Evolutionary conservation across 2,797 vertebrate genomes (phyloP).

Genomic region (Molossus molossus): DNA sequence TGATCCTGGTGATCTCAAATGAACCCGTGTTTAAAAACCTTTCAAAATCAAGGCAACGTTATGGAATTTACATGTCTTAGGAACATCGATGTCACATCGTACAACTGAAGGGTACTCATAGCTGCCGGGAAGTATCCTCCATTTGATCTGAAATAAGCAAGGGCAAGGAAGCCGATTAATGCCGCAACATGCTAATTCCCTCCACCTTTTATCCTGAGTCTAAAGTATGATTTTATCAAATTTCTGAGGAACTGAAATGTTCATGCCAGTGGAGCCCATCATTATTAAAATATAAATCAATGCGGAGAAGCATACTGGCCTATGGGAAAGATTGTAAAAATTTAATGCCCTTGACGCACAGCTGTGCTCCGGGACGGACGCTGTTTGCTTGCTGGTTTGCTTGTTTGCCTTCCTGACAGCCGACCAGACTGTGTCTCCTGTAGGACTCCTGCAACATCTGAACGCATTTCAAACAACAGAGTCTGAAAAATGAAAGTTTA

Average conservation of each 20-base stretch:
- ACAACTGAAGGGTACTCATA: constrained; percentile 79
- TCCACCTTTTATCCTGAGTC: constrained; percentile 80
- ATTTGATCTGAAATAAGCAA: constrained; percentile 85
- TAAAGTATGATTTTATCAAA: constrained; percentile 88
- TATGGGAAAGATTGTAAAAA: constrained; percentile 67
- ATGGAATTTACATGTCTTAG: constrained; percentile 81
- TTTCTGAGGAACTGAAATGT: constrained; percentile 76
- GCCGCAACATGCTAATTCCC: constrained; percentile 76
- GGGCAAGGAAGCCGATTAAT: constrained; percentile 86
- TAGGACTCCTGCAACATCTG: constrained; percentile 34
- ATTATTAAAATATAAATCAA: constrained; percentile 84
- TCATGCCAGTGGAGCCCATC: constrained; percentile 72
- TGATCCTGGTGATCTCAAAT: constrained; percentile 26
- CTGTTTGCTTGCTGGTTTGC: constrained; percentile 14
- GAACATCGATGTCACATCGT: constrained; percentile 80
- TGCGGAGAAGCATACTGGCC: constrained; percentile 67
- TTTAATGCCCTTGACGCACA: constrained; percentile 67
- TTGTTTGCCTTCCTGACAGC: constrained; percentile 6
- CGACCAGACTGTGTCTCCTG: constrained; percentile 63
- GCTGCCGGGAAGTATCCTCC: constrained; percentile 72
- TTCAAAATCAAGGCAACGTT: constrained; percentile 78
- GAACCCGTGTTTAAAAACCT: constrained; percentile 71
- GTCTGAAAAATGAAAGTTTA: constrained; percentile 56
- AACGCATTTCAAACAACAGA: constrained; percentile 22
- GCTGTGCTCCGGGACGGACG: constrained; percentile 50